Conservation (phyloP, 2,888 invertebrate species). For the Rhagium mordax region DNA sequence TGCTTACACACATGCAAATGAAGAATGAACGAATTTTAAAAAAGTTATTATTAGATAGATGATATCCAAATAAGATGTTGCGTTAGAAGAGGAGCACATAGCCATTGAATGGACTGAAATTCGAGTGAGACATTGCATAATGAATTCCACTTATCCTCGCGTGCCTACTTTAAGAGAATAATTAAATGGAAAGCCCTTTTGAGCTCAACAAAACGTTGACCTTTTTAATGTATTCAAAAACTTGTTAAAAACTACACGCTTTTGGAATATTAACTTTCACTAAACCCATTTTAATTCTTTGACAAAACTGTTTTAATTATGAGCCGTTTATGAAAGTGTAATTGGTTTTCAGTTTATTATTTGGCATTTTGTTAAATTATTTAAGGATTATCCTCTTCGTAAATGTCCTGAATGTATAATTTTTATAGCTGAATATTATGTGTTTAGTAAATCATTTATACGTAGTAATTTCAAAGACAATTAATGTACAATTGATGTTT, state of each 20-base stretch:
- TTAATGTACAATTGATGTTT: too few species aligned
- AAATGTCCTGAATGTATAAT: background rate
- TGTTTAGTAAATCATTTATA: too few species aligned
- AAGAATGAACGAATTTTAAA: too few species aligned
- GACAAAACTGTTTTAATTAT: conserved; percentile 22
- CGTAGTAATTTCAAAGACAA: too few species aligned
- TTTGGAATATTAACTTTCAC: conserved; percentile 37
- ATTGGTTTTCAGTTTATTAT: conserved; percentile 10
- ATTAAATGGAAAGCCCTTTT: conserved; percentile 25
- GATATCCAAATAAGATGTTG: too few species aligned
- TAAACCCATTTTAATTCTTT: conserved; percentile 26
- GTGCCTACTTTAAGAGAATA: conserved; percentile 25
- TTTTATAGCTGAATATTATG: too few species aligned
- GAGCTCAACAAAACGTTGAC: conserved; percentile 31
- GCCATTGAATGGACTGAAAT: background rate
- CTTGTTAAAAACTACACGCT: conserved; percentile 40
- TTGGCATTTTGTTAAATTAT: background rate
- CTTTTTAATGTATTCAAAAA: conserved; percentile 42
- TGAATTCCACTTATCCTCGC: conserved; percentile 9
- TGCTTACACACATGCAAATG: too few species aligned
- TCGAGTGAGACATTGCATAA: conserved; percentile 5
- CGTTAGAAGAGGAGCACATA: background rate
- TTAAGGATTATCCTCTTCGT: background rate
- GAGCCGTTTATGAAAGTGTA: conserved; percentile 22
- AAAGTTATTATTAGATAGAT: too few species aligned